A percentile compares a stretch with the other conserved stretches of the same genome.
These are phyloP conservation scores for Mionectes macconnelli DNA, from an alignment of 2,113 vertebrate species.

Conservation along the genomic window DNA sequence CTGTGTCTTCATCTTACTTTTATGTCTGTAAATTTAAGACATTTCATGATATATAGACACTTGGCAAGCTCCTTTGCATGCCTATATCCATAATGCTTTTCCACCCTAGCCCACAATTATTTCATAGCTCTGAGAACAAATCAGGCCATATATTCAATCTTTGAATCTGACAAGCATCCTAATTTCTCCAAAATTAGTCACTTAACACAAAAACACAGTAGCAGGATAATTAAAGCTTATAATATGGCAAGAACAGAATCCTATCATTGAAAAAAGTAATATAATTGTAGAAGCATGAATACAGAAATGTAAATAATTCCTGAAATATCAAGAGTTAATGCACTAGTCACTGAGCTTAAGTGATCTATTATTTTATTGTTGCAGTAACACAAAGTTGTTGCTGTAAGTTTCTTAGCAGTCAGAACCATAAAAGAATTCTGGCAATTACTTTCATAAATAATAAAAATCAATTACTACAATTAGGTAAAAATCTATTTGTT, in stretches of 20 bases:
- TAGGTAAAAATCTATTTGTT: slow-evolving; percentile 72
- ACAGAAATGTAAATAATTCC: slow-evolving; percentile 9
- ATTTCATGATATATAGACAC: slow-evolving; percentile 42
- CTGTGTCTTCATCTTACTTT: slow-evolving; percentile 31
- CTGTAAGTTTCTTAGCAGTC: slow-evolving; percentile 33
- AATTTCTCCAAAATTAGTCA: neutral
- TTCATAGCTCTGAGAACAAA: neutral
- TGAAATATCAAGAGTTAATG: slow-evolving; percentile 1
- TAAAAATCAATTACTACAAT: slow-evolving; percentile 65
- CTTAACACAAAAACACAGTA: neutral
- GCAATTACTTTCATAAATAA: slow-evolving; percentile 68
- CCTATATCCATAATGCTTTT: neutral
- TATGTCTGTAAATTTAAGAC: slow-evolving; percentile 49
- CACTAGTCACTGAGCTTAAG: neutral
- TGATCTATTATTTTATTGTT: slow-evolving; percentile 54
- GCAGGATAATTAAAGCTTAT: neutral
- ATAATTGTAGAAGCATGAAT: neutral
- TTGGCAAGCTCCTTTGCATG: slow-evolving; percentile 24
- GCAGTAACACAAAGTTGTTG: slow-evolving; percentile 26
- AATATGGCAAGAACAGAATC: neutral
- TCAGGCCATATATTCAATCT: neutral
- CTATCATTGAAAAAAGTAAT: neutral
- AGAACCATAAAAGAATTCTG: slow-evolving; percentile 67
- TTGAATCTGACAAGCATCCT: neutral
- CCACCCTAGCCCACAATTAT: neutral